phyloP scores from a whole-genome alignment of 2,797 vertebrate genomes.

The Galago senegalensis region DNA sequence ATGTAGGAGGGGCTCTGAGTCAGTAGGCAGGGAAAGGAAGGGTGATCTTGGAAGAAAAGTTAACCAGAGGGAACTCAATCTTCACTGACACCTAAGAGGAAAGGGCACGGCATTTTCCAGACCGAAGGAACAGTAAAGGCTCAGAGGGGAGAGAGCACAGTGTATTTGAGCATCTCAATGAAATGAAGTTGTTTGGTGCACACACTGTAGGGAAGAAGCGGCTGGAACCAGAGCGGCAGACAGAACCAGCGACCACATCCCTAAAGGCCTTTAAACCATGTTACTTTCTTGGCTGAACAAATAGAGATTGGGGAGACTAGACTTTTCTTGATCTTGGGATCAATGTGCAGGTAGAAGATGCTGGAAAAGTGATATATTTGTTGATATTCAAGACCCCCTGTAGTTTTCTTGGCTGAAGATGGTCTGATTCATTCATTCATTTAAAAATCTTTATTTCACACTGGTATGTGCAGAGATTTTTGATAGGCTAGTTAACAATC shows the following conservation, averaged over 20 bases:
- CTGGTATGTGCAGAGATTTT: neutral
- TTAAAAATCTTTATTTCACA: neutral
- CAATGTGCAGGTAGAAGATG: neutral
- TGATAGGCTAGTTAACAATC: neutral
- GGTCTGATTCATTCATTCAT: constrained; percentile 19
- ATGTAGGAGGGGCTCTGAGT: neutral
- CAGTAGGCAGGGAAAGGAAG: neutral
- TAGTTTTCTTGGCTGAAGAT: constrained; percentile 20
- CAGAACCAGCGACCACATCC: neutral
- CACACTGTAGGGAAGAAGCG: neutral
- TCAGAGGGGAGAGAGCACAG: neutral
- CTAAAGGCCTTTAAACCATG: neutral
- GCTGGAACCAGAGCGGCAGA: neutral
- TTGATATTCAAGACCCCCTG: constrained; percentile 22
- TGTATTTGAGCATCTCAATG: neutral
- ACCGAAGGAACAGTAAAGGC: constrained; percentile 9
- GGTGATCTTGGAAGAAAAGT: neutral
- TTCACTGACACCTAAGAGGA: neutral
- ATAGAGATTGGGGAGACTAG: neutral
- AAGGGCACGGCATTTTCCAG: neutral
- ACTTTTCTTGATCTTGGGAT: constrained; percentile 14
- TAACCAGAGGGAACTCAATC: neutral
- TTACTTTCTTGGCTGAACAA: constrained; percentile 38
- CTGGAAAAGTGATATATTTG: neutral
- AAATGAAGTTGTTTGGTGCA: neutral